Conservation (phyloP, 1,140 invertebrate species). For the Yoshiicerus persimilis region DNA sequence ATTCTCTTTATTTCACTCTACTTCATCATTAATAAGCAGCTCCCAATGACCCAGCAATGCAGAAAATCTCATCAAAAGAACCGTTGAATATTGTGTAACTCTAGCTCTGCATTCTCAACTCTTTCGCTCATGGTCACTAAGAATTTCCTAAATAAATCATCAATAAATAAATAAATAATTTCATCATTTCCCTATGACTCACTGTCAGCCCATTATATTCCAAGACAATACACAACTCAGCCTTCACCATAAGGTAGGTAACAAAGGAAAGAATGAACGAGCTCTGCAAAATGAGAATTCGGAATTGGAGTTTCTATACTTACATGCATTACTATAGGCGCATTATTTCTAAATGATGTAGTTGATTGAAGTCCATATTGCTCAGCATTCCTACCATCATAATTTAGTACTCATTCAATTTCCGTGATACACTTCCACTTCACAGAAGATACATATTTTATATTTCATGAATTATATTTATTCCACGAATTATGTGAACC, state of each 20-base stretch:
- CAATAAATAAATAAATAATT: not conserved
- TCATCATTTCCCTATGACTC: not conserved
- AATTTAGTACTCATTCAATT: not conserved
- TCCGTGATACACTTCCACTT: not conserved
- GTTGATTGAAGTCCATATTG: not conserved
- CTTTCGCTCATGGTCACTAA: not conserved
- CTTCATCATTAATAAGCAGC: not conserved
- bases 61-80: not conserved
- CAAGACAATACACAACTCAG: not conserved
- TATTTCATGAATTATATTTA: too few relatives aligned
- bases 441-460: not conserved
- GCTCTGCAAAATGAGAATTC: too few relatives aligned
- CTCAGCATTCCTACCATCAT: not conserved
- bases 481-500: too few relatives aligned
- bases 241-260: not conserved
- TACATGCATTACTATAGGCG: not conserved
- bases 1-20: not conserved
- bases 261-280: not conserved
- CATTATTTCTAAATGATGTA: not conserved
- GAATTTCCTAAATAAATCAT: not conserved
- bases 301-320: too few relatives aligned
- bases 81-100: not conserved
- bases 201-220: not conserved
- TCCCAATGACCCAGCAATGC: not conserved
- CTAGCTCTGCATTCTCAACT: not conserved